Evolutionary conservation across 2,113 vertebrate genomes (phyloP).

Genomic region (Rostratula benghalensis): DNA sequence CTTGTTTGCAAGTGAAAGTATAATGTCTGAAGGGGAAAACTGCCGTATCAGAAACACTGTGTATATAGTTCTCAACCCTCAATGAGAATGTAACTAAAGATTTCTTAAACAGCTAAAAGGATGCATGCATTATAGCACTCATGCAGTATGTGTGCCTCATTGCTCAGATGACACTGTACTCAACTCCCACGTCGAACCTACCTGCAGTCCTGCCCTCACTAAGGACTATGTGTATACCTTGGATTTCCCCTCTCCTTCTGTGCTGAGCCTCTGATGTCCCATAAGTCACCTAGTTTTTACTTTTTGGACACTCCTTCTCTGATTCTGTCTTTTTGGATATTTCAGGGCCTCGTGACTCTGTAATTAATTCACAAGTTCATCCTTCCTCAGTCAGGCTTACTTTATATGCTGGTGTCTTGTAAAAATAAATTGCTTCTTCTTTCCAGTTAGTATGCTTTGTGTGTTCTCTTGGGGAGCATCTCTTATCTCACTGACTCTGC

Average conservation of each 20-base stretch:
- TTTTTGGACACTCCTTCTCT: neutral
- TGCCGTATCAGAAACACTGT: neutral
- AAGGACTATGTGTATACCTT: neutral
- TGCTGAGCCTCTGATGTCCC: neutral
- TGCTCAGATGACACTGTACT: neutral
- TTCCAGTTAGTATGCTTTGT: neutral
- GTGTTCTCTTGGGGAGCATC: neutral
- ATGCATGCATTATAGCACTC: neutral
- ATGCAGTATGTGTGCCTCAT: neutral
- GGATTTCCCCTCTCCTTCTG: neutral
- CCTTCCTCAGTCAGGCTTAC: neutral
- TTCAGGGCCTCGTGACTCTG: neutral
- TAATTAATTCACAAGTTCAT: neutral
- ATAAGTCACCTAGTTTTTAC: neutral
- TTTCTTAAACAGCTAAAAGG: neutral
- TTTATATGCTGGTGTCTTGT: neutral
- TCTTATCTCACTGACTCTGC: neutral
- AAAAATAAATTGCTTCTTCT: neutral
- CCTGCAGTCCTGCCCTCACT: neutral
- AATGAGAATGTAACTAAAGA: neutral
- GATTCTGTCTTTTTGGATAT: neutral
- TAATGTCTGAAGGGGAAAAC: neutral
- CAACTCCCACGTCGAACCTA: neutral
- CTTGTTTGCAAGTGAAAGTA: neutral
- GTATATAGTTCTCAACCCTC: neutral